Percentiles rank a stretch among this genome's conserved stretches.
phyloP scores from a whole-genome alignment of 1,140 invertebrate species.

The Zaprionus vittiger region DNA sequence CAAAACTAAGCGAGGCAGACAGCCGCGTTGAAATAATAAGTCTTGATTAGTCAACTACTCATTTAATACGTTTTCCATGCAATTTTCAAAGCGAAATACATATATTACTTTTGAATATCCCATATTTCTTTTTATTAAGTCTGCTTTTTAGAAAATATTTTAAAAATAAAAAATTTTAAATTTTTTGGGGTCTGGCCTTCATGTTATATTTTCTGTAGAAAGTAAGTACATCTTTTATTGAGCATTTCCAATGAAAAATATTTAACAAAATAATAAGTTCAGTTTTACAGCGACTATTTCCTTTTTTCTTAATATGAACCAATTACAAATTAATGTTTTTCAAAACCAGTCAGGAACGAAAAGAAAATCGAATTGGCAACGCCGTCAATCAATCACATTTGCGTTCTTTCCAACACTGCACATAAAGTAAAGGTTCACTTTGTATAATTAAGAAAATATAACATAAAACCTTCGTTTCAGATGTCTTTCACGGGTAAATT shows the following conservation, averaged over 20 bases:
- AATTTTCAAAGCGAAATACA: conserved; percentile 28
- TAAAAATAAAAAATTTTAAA: too few species aligned
- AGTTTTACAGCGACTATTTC: too few species aligned
- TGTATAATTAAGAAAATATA: conserved; percentile 28
- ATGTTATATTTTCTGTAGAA: too few species aligned
- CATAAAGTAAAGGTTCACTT: conserved; percentile 37
- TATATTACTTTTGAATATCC: neutral
- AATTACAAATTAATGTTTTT: neutral
- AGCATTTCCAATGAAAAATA: too few species aligned
- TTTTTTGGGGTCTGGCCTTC: too few species aligned
- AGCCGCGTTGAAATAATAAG: conserved; percentile 56
- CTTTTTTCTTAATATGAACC: too few species aligned
- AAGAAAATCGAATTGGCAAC: conserved; percentile 3
- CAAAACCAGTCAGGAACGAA: neutral
- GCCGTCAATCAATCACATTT: neutral
- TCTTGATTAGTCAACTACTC: conserved; percentile 61
- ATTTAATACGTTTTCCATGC: neutral
- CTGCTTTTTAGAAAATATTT: neutral
- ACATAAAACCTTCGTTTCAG: conserved; percentile 50
- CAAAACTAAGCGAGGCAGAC: conserved; percentile 31
- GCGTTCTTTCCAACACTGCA: neutral
- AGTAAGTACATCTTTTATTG: too few species aligned
- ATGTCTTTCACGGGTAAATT: conserved; percentile 67
- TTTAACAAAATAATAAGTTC: too few species aligned
- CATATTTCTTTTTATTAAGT: neutral